Base-by-base conservation (phyloP, 2,888 invertebrate species). In the Agrenia bidenticulata region DNA sequence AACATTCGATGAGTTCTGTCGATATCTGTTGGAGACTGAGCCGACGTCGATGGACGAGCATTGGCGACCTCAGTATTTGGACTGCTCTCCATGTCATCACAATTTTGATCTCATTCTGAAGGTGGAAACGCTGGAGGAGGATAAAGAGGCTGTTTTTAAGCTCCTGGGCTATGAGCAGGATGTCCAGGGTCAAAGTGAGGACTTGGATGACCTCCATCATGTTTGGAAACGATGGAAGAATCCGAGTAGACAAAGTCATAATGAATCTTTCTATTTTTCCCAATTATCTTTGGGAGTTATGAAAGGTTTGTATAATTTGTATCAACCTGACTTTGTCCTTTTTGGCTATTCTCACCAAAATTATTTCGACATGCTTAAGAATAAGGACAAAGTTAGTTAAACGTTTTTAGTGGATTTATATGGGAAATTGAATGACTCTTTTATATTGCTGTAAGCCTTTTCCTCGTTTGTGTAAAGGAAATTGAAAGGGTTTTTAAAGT, bases 1-100 rank as follows among this genome's bases (percentile, higher is more conserved):
- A 51, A 74, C 73, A 15, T 74, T 74, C 41, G 39, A 64, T 7
- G 73, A 74, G 63, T 74, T 74, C 61, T 63, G 73, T 26, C 60
- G 63, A 13, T 73, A 70, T 56, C 24, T 74, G 21, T 60, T 74
- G 11, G 53, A 60, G 11, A 13, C 24, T 17, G 59, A 64, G 2
- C 66, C 70, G 1, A 42, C 24, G 21, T 56, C 61, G 26, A 65
- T 69, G 67, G 72, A 75, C 58, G 75, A 75, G 50, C 75, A 75
- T 50, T 75, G 75, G 75, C 55, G 72, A 54, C 75, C 75, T 41
- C 67, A 72, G 58, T 71, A 61, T 49, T 23, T 73, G 1, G 73
- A 73, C 53, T 75, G 75, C 45, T 69, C 70, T 37, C 70, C 75
- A 21, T 75, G 75, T 39, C 59, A 57, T 50, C 51, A 68, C 26